Percentiles rank a stretch among this genome's conserved stretches.
Evolutionary conservation across 2,113 vertebrate genomes (phyloP).

Genomic region (Craseonycteris thonglongyai): DNA sequence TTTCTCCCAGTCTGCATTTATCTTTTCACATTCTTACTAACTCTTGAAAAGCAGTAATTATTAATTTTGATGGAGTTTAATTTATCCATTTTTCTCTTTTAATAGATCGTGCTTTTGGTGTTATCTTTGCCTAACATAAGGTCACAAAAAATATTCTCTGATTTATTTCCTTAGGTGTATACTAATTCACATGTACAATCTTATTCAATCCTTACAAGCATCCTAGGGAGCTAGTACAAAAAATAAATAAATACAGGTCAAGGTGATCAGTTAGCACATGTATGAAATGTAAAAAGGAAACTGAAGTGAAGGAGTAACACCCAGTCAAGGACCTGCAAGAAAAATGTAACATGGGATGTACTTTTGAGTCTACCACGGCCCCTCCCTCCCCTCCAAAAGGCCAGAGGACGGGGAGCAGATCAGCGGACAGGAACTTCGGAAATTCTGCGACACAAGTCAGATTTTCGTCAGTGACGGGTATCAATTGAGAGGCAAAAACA

Average conservation of each 20-base stretch:
- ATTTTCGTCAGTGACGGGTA: background rate
- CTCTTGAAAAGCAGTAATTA: background rate
- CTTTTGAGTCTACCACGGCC: fast-evolving
- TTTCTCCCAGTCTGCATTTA: background rate
- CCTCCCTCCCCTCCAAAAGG: background rate
- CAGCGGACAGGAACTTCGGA: background rate
- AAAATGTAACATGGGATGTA: fast-evolving
- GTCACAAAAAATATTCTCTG: background rate
- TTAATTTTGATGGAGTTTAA: background rate
- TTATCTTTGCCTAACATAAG: background rate
- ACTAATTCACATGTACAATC: background rate
- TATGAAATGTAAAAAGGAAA: background rate
- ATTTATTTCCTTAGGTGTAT: background rate
- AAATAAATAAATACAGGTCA: background rate
- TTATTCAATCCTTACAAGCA: background rate
- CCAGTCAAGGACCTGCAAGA: background rate
- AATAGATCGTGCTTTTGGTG: background rate
- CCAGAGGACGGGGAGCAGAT: background rate
- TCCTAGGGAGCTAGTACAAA: background rate
- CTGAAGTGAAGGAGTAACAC: background rate
- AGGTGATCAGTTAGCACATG: background rate
- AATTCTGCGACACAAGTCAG: background rate
- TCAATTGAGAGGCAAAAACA: background rate
- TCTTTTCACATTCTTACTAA: background rate
- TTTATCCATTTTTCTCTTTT: background rate